Evolutionary conservation across 2,113 vertebrate species (phyloP), one percentile per base, ranked within the genome.

Genomic region (Jacana jacana): DNA sequence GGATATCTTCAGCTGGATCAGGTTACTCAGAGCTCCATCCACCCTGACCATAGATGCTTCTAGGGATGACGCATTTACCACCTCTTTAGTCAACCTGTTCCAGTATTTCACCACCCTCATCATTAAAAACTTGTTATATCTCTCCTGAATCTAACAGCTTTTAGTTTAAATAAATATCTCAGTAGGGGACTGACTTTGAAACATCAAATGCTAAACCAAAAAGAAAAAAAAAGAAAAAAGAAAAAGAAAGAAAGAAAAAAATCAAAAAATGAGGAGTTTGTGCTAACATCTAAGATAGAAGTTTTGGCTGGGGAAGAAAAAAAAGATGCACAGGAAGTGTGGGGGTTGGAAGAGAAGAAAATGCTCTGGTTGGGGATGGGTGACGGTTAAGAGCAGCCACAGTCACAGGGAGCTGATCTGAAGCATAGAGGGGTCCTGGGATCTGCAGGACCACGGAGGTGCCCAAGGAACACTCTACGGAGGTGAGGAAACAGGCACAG

Each of bases 271-370:
- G 9, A 64, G 22, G 39, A 79, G 69, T 4, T 75, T 24, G 8
- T 79, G 52, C 33, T 71, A 78, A 78, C 24, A 18, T 81, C 57
- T 79, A 44, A 86, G 77, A 61, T 54, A 42, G 55, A 91, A 89
- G 54, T 81, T 86, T 88, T 78, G 35, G 3, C 73, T 91, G 95
- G 44, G 86, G 77, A 79, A 93, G 55, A 75, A 92, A 89, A 90
- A 95, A 86, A 81, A 91, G 69, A 27, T 72, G 48, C 60, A 91
- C 96, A 97, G 96, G 96, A 97, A 97, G 89, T 92, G 93, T 81
- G 95, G 86, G 95, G 89, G 96, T 84, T 95, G 83, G 73, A 93
- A 60, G 77, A 88, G 72, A 92, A 81, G 57, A 88, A 88, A 44
- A 44, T 3, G 17, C 52, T 71, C 73, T 44, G 70, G 19, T 5